Evolutionary conservation across 2,797 vertebrate species (phyloP), one percentile per base, ranked within the genome.

Genomic region (Xiphorhynchus erythropygius): DNA sequence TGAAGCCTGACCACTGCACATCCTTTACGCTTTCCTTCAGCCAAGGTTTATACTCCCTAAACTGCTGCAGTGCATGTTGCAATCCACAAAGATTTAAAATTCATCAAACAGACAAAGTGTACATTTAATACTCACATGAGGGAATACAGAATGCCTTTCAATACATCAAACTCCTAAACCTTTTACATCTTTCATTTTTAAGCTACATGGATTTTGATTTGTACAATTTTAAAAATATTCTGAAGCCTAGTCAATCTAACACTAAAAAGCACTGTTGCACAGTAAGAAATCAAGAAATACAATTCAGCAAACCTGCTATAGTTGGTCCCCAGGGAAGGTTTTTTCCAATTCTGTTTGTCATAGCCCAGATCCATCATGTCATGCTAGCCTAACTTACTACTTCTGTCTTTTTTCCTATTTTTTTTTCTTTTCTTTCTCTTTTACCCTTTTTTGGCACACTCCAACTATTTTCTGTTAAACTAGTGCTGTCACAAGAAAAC

Each of bases 261-360:
- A 97, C 98, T 98, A 98, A 98, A 98, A 98, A 98, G 98, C 98
- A 98, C 97, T 98, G 98, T 98, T 98, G 98, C 98, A 98, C 98
- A 98, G 98, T 98, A 98, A 98, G 97, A 98, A 98, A 98, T 97
- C 98, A 97, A 98, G 97, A 98, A 98, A 98, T 98, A 98, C 97
- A 98, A 98, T 98, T 98, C 98, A 98, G 98, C 97, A 98, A 98
- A 98, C 97, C 97, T 97, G 96, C 97, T 97, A 90, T 98, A 98
- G 98, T 98, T 95, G 97, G 97, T 98, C 99, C 98, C 98, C 84
- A 93, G 99, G 98, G 99, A 99, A 98, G 97, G 93, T 97, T 97
- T 98, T 98, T 98, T 98, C 98, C 97, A 98, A 98, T 98, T 98
- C 98, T 98, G 98, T 99, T 99, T 99, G 99, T 99, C 98, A 98